Base-by-base conservation (phyloP, 2,888 invertebrate species). In the Thecophora atra region DNA sequence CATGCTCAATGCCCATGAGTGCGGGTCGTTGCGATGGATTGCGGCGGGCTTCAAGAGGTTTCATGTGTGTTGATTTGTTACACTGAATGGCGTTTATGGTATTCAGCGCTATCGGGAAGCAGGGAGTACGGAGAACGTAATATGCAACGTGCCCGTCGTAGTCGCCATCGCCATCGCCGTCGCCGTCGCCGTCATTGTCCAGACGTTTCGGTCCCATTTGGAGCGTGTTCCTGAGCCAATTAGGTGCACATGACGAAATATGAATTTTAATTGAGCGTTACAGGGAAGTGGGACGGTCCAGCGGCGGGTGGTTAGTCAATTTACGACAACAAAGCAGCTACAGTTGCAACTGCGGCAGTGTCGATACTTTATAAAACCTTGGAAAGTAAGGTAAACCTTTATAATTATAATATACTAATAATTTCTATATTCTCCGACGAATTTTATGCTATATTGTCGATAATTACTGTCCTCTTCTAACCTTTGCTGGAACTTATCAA, bases 221-320 rank as follows among this genome's bases (percentile, higher is more conserved):
- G 63, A 63, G 70, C 63, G 70, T 62, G 70, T 58, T 70, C 62
- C 70, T 51, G 63, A 52, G 70, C 70, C 70, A 70, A 70, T 70
- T 70, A 70, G 52, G 62, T 52, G 70, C 70, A 70, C 70, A 70
- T 70, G 70, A 70, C 30, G 70, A 70, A 70, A 70, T 70, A 70
- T 70, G 70, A 70, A 70, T 63, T 70, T 70, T 52, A 70, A 70
- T 70, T 70, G 70, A 70, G 37, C 70, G 62, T 70, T 21, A 42
- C 56, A n/a, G 63, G 68, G 44, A 56, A 68, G 56, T 56, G 26
- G 21, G 17, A 51, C n/a, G n/a, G n/a, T n/a, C n/a, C n/a, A 60
- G 19, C 69, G 17, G 28, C 28, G 19, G 28, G 37, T 51, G 52
- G 62, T 28, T 37, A 37, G 5, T 26, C 24, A 19, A 26, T 56